Percentiles rank a stretch among this genome's conserved stretches.
Evolutionary conservation across 2,113 vertebrate genomes (phyloP).

Genomic region (Setophaga petechia): DNA sequence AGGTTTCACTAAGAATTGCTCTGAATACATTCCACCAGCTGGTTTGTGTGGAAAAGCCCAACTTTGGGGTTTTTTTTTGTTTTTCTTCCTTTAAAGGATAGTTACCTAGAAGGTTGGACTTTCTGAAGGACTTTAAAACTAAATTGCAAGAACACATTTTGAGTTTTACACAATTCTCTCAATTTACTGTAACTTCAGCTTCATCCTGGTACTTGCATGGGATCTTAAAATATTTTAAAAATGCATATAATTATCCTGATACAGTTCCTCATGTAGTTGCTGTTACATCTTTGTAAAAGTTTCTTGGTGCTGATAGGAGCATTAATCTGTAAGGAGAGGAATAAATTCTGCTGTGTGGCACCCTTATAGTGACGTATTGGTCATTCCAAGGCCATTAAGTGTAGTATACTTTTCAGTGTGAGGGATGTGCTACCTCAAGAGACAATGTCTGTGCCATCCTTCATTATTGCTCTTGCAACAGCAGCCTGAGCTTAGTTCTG

Average conservation of each 20-base stretch:
- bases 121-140: not conserved
- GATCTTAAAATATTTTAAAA: not conserved
- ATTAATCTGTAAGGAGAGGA: not conserved
- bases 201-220: not conserved
- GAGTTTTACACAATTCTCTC: not conserved
- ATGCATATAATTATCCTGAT: not conserved
- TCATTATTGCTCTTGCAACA: not conserved
- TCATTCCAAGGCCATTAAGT: not conserved
- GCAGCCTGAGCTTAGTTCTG: not conserved
- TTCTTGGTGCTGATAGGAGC: not conserved
- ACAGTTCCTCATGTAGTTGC: not conserved
- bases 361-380: not conserved
- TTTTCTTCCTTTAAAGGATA: not conserved
- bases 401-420: not conserved
- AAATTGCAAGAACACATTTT: not conserved
- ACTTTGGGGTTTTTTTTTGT: accelerated
- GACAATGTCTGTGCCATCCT: not conserved
- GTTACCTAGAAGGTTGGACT: not conserved
- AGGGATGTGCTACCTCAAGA: not conserved
- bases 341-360: not conserved
- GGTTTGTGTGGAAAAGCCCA: not conserved
- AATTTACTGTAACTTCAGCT: not conserved
- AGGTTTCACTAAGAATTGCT: not conserved
- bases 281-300: not conserved
- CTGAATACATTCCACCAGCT: not conserved